Base-by-base conservation (phyloP, 2,113 vertebrate genomes). In the Picathartes gymnocephalus region DNA sequence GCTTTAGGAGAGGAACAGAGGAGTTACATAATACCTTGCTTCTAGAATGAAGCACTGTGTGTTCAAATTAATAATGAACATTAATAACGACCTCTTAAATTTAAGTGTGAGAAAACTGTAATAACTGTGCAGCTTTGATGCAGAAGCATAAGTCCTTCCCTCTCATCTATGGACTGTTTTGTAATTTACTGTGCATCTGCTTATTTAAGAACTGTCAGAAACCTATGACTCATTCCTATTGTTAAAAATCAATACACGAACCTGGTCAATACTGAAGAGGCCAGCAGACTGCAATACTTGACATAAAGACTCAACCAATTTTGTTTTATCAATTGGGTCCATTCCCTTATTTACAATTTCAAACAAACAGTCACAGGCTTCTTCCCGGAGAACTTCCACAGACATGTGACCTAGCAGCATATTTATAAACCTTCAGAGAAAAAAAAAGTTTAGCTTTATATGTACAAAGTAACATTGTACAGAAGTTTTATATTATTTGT, bases 261-360 rank as follows among this genome's bases (percentile, higher is more conserved):
- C 99, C 99, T 98, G 99, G 69, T 99, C 98, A 93, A 99, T 98
- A 94, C 98, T 99, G 98, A 99, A 99, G 98, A 99, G 99, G 5
- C 99, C 99, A 15, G 99, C 99, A 77, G 98, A 98, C 98, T 99
- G 99, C 91, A 99, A 98, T 7, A 99, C 99, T 91, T 97, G 99
- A 97, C 99, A 99, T 85, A 99, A 98, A 70, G 99, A 99, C 96
- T 99, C 99, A 94, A 99, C 99, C 97, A 99, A 98, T 93, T 99
- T 99, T 96, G 99, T 99, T 97, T 99, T 99, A 92, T 99, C 99
- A 83, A 98, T 97, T 25, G 99, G 99, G 94, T 99, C 99, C 99
- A 99, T 99, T 78, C 99, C 99, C 94, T 99, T 99, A 98, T 99
- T 99, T 97, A 99, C 96, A 71, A 99, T 99, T 97, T 99, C 99